Percentiles rank a stretch among this genome's conserved stretches.
Evolutionary conservation across 2,113 vertebrate species (phyloP).

Genomic region (Crotalus horridus): DNA sequence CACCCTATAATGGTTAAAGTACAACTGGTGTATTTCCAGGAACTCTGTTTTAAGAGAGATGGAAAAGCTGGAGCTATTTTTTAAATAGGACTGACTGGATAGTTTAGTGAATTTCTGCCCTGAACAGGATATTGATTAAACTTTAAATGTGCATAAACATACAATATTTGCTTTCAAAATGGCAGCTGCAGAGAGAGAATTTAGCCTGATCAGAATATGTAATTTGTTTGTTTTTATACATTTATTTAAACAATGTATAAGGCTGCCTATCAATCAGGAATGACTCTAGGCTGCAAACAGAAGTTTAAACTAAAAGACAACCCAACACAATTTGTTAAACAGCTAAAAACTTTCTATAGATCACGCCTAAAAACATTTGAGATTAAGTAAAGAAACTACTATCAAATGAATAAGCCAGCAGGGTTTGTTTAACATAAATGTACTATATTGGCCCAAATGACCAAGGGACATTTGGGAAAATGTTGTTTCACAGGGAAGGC

Average conservation of each 20-base stretch:
- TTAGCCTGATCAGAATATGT: not conserved
- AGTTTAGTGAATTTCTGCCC: not conserved
- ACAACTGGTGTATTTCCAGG: not conserved
- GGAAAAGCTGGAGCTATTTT: not conserved
- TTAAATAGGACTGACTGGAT: not conserved
- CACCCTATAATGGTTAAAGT: not conserved
- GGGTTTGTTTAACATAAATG: not conserved
- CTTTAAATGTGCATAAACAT: not conserved
- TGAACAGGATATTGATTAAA: not conserved
- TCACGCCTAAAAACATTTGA: not conserved
- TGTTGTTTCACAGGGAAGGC: not conserved
- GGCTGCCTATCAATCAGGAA: not conserved
- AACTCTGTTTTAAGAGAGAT: not conserved
- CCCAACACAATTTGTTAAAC: not conserved
- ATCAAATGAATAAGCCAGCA: not conserved
- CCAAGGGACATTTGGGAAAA: not conserved
- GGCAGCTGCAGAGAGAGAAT: not conserved
- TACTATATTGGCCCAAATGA: not conserved
- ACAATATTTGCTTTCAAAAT: not conserved
- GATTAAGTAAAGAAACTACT: not conserved
- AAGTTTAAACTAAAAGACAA: not conserved
- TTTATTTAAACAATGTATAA: not conserved
- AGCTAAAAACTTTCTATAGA: not conserved
- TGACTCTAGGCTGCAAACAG: not conserved
- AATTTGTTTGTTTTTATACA: not conserved